Base-by-base conservation (phyloP, 2,888 invertebrate species). In the Macrosoma leucophasiata region DNA sequence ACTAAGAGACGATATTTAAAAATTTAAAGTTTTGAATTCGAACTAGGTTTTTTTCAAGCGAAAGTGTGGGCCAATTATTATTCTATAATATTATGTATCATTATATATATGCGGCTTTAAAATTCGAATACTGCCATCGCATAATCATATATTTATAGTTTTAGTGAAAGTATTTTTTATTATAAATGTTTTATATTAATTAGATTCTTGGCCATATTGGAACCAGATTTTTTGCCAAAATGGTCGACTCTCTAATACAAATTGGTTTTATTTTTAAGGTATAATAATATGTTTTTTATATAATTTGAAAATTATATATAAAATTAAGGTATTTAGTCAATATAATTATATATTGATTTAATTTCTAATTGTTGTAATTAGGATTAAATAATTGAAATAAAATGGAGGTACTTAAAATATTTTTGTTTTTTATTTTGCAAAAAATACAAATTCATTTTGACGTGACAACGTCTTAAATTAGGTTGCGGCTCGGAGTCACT, bases 201-300 rank as follows among this genome's bases (percentile, higher is more conserved):
- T 81, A 79, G 78, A 72, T 52, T 63, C 76, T 82, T 79, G 79
- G 71, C 73, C 75, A 62, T 67, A 55, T 70, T 66, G 82, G 64
- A 13, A 39, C 21, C 8, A 11, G 22, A 20, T 21, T 29, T 18
- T 24, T 19, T 36, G 47, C 70, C 81, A 59, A 64, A 49, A 60
- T 69, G 77, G 77, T 77, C 65, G 81, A 82, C 78, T 62, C 41
- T 75, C 70, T 82, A 79, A 81, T 79, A 54, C 36, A 46, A 42
- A 64, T 71, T 68, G 66, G 69, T 61, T 49, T 49, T 64, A 64
- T 49, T 51, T 49, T 40, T 50, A 34, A 36, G n/a, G n/a, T n/a
- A 50, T 49, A 50, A 25, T 49, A 53, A 50, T 49, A 43, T 41
- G 48, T 49, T 48, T 43, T 51, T 46, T 50, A 37, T 52, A 46